phyloP scores from a whole-genome alignment of 2,797 vertebrate species.

The Typhlichthys eigenmanni region DNA sequence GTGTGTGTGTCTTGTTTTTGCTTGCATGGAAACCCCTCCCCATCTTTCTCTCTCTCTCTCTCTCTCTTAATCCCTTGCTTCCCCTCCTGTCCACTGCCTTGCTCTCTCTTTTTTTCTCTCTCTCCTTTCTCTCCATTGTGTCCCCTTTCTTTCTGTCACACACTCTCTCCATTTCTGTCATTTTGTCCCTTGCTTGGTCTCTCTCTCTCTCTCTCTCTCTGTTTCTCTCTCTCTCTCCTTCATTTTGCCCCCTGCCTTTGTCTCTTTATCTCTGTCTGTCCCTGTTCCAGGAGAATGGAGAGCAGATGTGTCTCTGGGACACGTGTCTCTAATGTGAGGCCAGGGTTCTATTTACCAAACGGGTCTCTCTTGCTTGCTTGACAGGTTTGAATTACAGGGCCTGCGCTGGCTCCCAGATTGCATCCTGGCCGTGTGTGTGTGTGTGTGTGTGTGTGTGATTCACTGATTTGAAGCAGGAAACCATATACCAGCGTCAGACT shows the following conservation, averaged over 20 bases:
- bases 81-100: neutral
- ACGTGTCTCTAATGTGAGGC: slow-evolving; percentile 30
- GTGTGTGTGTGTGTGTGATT: slow-evolving; percentile 22
- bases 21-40: neutral
- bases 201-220: neutral
- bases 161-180: neutral
- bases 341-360: slow-evolving; percentile 60
- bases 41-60: neutral
- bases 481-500: slow-evolving; percentile 35
- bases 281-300: slow-evolving; percentile 40
- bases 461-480: slow-evolving; percentile 33
- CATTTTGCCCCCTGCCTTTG: neutral
- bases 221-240: slow-evolving; percentile 11
- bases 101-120: neutral
- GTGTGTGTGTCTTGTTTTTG: neutral
- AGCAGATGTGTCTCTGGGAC: slow-evolving; percentile 57
- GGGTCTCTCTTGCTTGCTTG: slow-evolving; percentile 60
- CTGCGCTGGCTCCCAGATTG: slow-evolving; percentile 23
- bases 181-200: neutral
- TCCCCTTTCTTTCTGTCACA: neutral
- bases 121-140: slow-evolving; percentile 4
- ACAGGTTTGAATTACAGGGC: slow-evolving; percentile 61
- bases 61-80: neutral
- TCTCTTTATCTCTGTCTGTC: too few relatives aligned
- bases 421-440: slow-evolving; percentile 13